phyloP scores from a whole-genome alignment of 2,888 invertebrate genomes.

The Drosophila infuscata region DNA sequence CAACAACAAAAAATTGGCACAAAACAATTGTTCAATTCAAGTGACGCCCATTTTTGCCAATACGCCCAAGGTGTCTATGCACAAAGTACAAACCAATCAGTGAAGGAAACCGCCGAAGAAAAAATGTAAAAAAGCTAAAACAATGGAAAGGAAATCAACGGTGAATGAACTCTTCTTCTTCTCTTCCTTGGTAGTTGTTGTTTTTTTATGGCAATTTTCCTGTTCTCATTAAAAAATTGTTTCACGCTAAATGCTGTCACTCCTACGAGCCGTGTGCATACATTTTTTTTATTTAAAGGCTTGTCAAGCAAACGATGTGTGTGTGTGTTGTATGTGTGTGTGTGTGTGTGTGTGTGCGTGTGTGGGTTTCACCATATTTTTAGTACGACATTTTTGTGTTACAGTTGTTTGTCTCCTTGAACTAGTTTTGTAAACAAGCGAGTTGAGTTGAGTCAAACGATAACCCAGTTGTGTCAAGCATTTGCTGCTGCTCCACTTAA shows the following conservation, averaged over 20 bases:
- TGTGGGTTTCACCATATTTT: conserved; percentile 34
- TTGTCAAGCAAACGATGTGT: conserved; percentile 20
- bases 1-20: conserved; percentile 15
- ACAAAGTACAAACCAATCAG: conserved; percentile 41
- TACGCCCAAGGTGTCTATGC: conserved; percentile 50
- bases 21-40: conserved; percentile 52
- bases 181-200: background rate
- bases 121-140: background rate
- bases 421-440: conserved; percentile 65
- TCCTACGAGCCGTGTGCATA: conserved; percentile 29
- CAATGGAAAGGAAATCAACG: background rate
- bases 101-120: conserved; percentile 25
- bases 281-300: conserved; percentile 39
- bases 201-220: conserved; percentile 37
- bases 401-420: conserved; percentile 74
- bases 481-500: conserved; percentile 30
- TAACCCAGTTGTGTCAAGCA: conserved; percentile 69
- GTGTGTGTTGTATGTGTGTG: conserved; percentile 7
- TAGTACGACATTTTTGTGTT: conserved; percentile 69
- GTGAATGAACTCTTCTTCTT: conserved; percentile 21
- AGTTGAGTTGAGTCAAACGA: conserved; percentile 30
- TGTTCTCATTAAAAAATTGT: conserved; percentile 67
- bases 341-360: conserved; percentile 11
- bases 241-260: conserved; percentile 59
- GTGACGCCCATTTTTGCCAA: conserved; percentile 44